Evolutionary conservation across 92 coral and sea anemone genomes (phyloP).

Genomic region (Umimayanthus kanabou): DNA sequence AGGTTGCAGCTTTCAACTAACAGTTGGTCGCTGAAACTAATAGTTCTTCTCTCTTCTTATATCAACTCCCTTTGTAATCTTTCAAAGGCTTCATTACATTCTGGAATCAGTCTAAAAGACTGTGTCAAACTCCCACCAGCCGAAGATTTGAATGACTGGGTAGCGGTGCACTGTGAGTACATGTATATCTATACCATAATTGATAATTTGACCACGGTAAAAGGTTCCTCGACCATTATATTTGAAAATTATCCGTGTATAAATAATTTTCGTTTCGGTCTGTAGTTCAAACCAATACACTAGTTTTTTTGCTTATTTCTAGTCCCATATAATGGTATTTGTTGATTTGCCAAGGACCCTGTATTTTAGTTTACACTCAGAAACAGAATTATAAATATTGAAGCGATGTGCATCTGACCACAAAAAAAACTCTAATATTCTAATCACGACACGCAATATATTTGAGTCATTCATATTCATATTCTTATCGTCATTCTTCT

Average conservation of each 20-base stretch:
- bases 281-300: background rate
- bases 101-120: slow-evolving; percentile 84
- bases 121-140: slow-evolving; percentile 93
- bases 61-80: slow-evolving; percentile 6
- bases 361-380: background rate
- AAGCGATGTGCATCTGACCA: background rate
- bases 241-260: slow-evolving; percentile 5
- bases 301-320: background rate
- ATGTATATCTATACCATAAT: background rate
- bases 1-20: background rate
- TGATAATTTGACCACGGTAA: background rate
- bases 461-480: background rate
- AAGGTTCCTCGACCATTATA: background rate
- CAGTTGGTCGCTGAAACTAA: background rate
- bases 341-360: background rate
- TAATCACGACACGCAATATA: background rate
- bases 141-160: slow-evolving; percentile 94
- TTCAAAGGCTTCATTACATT: slow-evolving; percentile 86
- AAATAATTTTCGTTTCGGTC: background rate
- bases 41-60: background rate
- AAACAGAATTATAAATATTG: slow-evolving; percentile 5
- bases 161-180: slow-evolving; percentile 91
- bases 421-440: background rate
- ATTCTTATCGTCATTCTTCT: background rate
- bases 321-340: background rate